Evolutionary conservation across 2,888 invertebrate genomes (phyloP).

Genomic region (Synanthedon tipuliformis): DNA sequence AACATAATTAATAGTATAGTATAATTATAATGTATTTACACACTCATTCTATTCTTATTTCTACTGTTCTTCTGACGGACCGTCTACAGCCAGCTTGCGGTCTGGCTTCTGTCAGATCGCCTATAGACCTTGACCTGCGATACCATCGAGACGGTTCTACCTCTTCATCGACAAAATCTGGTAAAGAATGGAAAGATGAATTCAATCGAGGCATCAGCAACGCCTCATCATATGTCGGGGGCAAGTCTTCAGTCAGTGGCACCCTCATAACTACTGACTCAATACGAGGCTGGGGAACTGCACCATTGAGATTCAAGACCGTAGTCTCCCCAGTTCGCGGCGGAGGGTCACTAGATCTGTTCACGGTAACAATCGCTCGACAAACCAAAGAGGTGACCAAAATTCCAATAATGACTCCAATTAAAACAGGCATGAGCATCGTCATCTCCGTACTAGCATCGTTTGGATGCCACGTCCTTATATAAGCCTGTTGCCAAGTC

Average conservation of each 20-base stretch:
- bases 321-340: slow-evolving; percentile 39
- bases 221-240: slow-evolving; percentile 83
- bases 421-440: slow-evolving; percentile 65
- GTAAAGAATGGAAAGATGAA: slow-evolving; percentile 71
- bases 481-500: slow-evolving; percentile 78
- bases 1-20: too few species aligned
- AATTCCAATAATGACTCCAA: slow-evolving; percentile 66
- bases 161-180: slow-evolving; percentile 53
- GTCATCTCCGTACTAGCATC: slow-evolving; percentile 49
- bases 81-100: slow-evolving; percentile 42
- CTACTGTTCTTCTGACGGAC: slow-evolving; percentile 49
- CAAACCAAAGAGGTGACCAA: slow-evolving; percentile 69
- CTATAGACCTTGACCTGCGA: slow-evolving; percentile 58
- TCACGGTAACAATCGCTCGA: slow-evolving; percentile 59
- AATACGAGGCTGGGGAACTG: slow-evolving; percentile 22
- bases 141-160: slow-evolving; percentile 23
- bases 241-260: slow-evolving; percentile 50
- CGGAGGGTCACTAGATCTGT: slow-evolving; percentile 35
- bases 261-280: slow-evolving; percentile 45
- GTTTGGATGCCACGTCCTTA: slow-evolving; percentile 70
- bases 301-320: slow-evolving; percentile 43
- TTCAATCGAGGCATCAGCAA: slow-evolving; percentile 77
- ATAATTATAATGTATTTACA: too few species aligned
- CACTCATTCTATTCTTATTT: slow-evolving; percentile 16
- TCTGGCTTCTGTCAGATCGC: slow-evolving; percentile 49